Evolutionary conservation across 1,140 invertebrate genomes (phyloP).

Genomic region (Microplitis mediator): DNA sequence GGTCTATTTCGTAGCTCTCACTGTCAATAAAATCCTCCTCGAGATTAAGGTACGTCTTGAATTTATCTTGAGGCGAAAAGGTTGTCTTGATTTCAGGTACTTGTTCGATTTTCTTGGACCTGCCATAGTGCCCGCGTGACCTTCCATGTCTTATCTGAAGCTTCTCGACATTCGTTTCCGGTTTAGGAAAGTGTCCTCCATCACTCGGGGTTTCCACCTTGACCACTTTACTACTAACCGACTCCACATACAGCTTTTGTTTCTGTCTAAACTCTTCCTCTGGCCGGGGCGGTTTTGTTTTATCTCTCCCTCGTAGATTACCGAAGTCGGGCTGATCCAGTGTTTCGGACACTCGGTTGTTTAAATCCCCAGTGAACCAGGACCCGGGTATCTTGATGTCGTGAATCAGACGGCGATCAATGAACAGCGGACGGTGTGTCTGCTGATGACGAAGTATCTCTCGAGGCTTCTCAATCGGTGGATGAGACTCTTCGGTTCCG

Average conservation of each 20-base stretch:
- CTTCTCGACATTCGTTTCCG: constrained; percentile 42
- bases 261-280: no score
- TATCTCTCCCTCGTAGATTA: no score
- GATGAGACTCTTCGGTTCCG: background rate
- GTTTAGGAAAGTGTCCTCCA: background rate
- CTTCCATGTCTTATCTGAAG: constrained; percentile 52
- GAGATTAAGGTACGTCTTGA: background rate
- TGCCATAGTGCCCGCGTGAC: constrained; percentile 47
- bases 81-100: background rate
- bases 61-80: background rate
- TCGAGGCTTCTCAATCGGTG: constrained; percentile 43
- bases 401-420: constrained; percentile 41
- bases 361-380: background rate
- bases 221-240: background rate
- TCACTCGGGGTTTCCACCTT: background rate
- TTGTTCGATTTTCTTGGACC: constrained; percentile 36
- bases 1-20: background rate
- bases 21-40: background rate
- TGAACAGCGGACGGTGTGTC: constrained; percentile 48
- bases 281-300: no score
- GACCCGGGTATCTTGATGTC: background rate
- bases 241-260: background rate
- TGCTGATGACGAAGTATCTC: constrained; percentile 50
- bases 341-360: no score
- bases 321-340: no score